Conservation (phyloP, 1,140 invertebrate genomes). For the Drosophila tsacasi region DNA sequence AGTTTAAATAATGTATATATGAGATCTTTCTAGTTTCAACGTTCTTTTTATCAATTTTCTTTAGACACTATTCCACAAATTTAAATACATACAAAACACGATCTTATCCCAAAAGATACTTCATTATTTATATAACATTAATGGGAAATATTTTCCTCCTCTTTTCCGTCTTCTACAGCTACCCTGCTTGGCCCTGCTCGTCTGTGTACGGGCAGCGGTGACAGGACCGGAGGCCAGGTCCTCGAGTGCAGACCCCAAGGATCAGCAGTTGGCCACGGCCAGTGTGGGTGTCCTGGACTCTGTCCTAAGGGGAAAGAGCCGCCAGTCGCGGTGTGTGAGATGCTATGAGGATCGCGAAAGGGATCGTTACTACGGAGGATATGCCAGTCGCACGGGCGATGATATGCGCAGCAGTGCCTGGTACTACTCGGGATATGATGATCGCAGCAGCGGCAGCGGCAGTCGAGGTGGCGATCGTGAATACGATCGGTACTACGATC, state of each 20-base stretch:
- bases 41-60: too few relatives aligned
- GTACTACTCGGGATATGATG: constrained; percentile 75
- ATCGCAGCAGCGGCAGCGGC: constrained; percentile 55
- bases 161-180: constrained; percentile 25
- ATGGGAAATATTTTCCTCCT: neutral
- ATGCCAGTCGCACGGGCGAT: constrained; percentile 57
- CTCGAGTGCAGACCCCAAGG: neutral
- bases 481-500: constrained; percentile 63
- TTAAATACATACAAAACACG: too few relatives aligned
- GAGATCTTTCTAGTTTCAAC: too few relatives aligned
- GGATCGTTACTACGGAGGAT: constrained; percentile 69
- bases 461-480: constrained; percentile 51
- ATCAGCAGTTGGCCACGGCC: constrained; percentile 24
- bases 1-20: too few relatives aligned
- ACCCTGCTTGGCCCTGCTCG: constrained; percentile 54
- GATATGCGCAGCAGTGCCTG: constrained; percentile 63
- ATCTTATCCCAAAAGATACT: too few relatives aligned
- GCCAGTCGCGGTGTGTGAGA: constrained; percentile 78
- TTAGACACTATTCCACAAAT: too few relatives aligned
- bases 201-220: constrained; percentile 37
- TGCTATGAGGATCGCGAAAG: constrained; percentile 80
- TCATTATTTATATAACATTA: too few relatives aligned
- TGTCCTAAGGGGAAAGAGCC: constrained; percentile 63
- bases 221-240: constrained; percentile 57
- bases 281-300: constrained; percentile 55